Base-by-base conservation (phyloP, 2,797 vertebrate genomes). In the Philypnodon macrostomus region DNA sequence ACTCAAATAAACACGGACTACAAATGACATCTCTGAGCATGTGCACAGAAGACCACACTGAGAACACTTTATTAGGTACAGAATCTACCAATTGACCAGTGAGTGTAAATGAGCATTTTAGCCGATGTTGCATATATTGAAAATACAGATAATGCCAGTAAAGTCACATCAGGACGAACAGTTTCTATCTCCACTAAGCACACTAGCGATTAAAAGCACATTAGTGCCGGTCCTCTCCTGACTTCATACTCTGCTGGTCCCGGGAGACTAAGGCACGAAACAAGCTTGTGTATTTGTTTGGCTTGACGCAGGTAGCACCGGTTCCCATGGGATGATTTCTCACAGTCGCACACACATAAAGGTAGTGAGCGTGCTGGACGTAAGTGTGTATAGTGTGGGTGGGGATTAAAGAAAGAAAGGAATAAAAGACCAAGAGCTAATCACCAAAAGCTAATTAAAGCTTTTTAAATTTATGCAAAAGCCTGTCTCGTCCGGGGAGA, bases 231-330 rank as follows among this genome's bases (percentile, higher is more conserved):
- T 23, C 38, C 11, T 69, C 55, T 63, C 47, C 52, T 41, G 60
- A 73, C 60, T 81, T 67, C 54, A 69, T 63, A 56, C 55, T 64
- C 47, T 36, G 52, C 31, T 13, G 10, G 2, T 73, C 76, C 73
- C 70, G 21, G 26, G 54, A 6, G 19, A 49, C 73, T 75, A 60
- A 74, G 68, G 75, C 53, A 11, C 1, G n/a, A n/a, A n/a, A n/a
- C n/a, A n/a, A n/a, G n/a, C n/a, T n/a, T n/a, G n/a, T n/a, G 42
- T 71, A 61, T 86, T 87, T 85, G 80, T 80, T 83, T 82, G 59
- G 62, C 66, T 77, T 30, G 40, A 58, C 6, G 50, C 75, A 82
- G 81, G 83, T 81, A 82, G 70, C 69, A 35, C 44, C 56, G n/a
- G 66, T 13, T 79, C 81, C 68, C 73, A 53, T 2, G 47, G 73